These are phyloP conservation scores for Aleiodes alternator DNA, from an alignment of 2,888 invertebrate genomes.

Conservation along the genomic window DNA sequence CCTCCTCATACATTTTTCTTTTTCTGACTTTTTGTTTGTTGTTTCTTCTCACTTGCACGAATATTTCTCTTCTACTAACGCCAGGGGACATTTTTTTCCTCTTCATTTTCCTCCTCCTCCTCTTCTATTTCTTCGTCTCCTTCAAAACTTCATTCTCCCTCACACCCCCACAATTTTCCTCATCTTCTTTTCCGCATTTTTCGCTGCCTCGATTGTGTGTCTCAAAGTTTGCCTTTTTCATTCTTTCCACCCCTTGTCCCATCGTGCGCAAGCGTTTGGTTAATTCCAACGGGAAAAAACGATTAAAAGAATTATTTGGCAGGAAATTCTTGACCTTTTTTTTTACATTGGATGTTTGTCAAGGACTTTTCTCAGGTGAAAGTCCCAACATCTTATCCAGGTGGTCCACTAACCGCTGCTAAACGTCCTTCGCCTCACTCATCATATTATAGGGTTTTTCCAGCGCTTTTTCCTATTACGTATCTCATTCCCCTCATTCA, in stretches of 20 bases:
- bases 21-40: conserved; percentile 24
- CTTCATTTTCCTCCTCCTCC: conserved; percentile 43
- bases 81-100: conserved; percentile 46
- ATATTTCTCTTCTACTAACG: conserved; percentile 52
- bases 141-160: conserved; percentile 39
- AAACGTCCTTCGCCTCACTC: too few relatives aligned
- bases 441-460: too few relatives aligned
- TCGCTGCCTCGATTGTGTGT: not conserved
- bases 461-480: too few relatives aligned
- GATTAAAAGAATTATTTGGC: too few relatives aligned
- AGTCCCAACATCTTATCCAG: too few relatives aligned
- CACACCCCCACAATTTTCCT: not conserved
- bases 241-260: conserved; percentile 37
- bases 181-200: conserved; percentile 14
- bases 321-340: not conserved
- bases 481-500: too few relatives aligned
- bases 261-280: not conserved
- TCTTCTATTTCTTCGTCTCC: conserved; percentile 48
- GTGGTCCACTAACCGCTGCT: too few relatives aligned
- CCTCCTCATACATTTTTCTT: conserved; percentile 33
- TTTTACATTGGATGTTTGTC: not conserved
- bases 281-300: not conserved
- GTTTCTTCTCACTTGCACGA: not conserved
- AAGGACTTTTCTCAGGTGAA: conserved; percentile 2
- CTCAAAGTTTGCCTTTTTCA: not conserved